Evolutionary conservation across 1,140 invertebrate species (phyloP).

Genomic region (Pentalonia nigronervosa): DNA sequence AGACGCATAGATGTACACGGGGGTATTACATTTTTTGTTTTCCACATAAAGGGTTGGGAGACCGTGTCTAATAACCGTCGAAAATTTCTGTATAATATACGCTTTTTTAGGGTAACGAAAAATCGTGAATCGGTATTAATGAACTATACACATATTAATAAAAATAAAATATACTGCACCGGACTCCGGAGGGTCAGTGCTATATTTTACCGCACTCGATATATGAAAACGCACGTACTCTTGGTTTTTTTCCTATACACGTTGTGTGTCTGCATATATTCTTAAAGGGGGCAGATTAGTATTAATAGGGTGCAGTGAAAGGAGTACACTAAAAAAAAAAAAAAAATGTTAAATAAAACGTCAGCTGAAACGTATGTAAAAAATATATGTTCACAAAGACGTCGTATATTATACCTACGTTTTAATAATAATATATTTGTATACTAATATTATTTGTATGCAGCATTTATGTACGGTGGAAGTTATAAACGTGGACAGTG

Average conservation of each 20-base stretch:
- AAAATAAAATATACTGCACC: neutral
- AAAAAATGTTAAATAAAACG: neutral
- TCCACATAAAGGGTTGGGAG: conserved; percentile 38
- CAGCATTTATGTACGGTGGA: neutral
- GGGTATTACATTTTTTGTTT: neutral
- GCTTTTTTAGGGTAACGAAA: conserved; percentile 14
- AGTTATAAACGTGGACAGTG: neutral
- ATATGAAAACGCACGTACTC: conserved; percentile 31
- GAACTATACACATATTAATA: conserved; percentile 31
- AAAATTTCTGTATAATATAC: conserved; percentile 17
- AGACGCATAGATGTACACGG: neutral
- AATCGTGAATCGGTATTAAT: conserved; percentile 46
- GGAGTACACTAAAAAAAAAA: conserved; percentile 1
- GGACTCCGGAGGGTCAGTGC: conserved; percentile 46
- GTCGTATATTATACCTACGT: neutral
- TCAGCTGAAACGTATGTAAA: neutral
- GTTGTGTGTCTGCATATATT: neutral
- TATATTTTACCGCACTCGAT: conserved; percentile 15
- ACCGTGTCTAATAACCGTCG: conserved; percentile 48
- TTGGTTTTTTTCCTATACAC: neutral
- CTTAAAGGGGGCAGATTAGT: neutral
- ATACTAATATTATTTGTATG: neutral
- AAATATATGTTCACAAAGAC: conserved; percentile 9
- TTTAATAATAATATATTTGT: neutral
- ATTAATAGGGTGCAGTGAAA: conserved; percentile 11